Evolutionary conservation across 2,888 invertebrate genomes (phyloP).

Genomic region (Sabatieria punctata): DNA sequence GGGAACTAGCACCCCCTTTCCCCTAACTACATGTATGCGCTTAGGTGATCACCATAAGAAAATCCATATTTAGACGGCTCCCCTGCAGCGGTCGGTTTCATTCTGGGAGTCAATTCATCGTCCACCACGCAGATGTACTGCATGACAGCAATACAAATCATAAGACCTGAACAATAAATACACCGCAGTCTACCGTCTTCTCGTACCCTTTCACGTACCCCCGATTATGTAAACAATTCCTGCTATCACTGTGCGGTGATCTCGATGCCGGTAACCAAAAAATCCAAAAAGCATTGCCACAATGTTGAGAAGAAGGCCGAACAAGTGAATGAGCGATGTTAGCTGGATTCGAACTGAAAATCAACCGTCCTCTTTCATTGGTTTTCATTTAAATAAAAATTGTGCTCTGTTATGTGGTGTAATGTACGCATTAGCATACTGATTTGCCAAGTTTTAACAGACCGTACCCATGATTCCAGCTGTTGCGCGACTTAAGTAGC

Average conservation of each 20-base stretch:
- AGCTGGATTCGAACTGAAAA: slow-evolving; percentile 20
- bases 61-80: slow-evolving; percentile 2
- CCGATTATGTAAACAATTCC: slow-evolving; percentile 25
- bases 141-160: slow-evolving; percentile 20
- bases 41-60: not conserved
- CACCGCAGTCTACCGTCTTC: not conserved
- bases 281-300: slow-evolving; percentile 21
- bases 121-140: slow-evolving; percentile 29
- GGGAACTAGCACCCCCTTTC: too few species aligned
- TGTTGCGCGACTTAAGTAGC: slow-evolving; percentile 24
- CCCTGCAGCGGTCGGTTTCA: not conserved
- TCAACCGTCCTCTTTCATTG: not conserved
- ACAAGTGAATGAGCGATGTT: slow-evolving; percentile 23
- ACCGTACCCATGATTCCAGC: slow-evolving; percentile 19
- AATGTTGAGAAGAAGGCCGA: slow-evolving; percentile 19
- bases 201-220: slow-evolving; percentile 13
- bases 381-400: not conserved
- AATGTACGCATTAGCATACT: not conserved
- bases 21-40: not conserved
- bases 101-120: slow-evolving; percentile 20
- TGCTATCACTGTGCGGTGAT: slow-evolving; percentile 20
- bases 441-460: not conserved
- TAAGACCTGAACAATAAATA: slow-evolving; percentile 14
- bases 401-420: not conserved
- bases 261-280: slow-evolving; percentile 18